Base-by-base conservation (phyloP, 2,888 invertebrate species). In the Clepsis dumicolana region DNA sequence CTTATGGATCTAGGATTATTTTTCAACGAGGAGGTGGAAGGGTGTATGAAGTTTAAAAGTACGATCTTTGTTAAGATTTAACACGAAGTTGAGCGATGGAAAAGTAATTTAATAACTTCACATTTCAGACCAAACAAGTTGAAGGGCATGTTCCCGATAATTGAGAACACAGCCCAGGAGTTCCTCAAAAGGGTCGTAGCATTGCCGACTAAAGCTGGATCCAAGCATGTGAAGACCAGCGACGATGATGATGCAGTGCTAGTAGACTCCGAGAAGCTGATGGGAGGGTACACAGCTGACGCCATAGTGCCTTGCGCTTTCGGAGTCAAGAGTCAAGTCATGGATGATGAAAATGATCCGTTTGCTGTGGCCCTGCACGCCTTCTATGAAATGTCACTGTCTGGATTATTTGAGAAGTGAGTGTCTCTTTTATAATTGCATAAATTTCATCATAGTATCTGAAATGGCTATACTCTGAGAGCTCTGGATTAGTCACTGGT, bases 231-330 rank as follows among this genome's bases (percentile, higher is more conserved):
- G 44, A 44, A 44, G 44, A 48, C 16, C 41, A 44, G 4, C 0
- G 3, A 16, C 3, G 67, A 73, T 60, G 54, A 62, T 0, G 70
- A 65, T 27, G 38, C 61, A 2, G 75, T 80, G 62, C 78, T 84
- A 64, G 85, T 91, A 0, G 81, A 89, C 59, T 88, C 90, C 0
- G 91, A 90, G 76, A 85, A 87, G 67, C 74, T 92, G 0, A 86
- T 93, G 0, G 93, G 93, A 1, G 93, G 93, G 0, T 93, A 91
- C 61, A 93, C 93, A 0, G 93, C 93, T 0, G 93, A 93, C 70
- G 93, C 93, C 0, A 93, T 93, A 64, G 93, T 93, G 10, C 93
- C 93, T 0, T 93, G 93, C 71, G 93, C 93, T 0, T 93, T 93
- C 71, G 93, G 93, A 0, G 72, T 93, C 41, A 91, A 89, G 73